Conservation (phyloP, 2,797 vertebrate genomes). For the Leptodactylus fallax region DNA sequence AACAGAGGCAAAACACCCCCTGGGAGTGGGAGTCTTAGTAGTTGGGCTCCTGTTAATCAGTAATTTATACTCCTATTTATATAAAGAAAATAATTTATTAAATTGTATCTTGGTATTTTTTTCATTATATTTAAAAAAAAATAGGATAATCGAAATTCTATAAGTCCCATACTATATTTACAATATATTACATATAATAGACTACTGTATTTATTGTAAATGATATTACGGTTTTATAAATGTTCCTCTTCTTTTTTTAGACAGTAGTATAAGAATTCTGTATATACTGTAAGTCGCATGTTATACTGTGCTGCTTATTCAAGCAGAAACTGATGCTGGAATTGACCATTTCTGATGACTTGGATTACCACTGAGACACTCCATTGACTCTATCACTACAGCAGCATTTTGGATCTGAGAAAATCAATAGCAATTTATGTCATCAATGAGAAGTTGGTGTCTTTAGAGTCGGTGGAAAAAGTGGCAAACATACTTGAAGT, state of each 20-base stretch:
- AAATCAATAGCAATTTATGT: constrained; percentile 56
- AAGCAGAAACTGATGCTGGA: neutral
- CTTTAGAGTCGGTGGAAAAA: constrained; percentile 16
- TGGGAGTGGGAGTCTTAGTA: too few species aligned
- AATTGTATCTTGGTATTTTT: too few species aligned
- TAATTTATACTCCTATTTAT: too few species aligned
- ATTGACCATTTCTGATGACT: constrained; percentile 25
- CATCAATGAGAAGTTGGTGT: constrained; percentile 15
- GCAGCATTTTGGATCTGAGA: constrained; percentile 2
- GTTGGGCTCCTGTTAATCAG: too few species aligned
- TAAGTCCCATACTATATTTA: too few species aligned
- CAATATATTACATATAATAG: too few species aligned
- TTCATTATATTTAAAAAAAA: too few species aligned
- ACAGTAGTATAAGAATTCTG: neutral
- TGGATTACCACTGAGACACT: constrained; percentile 44
- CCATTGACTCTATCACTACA: constrained; percentile 35
- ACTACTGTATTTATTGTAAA: too few species aligned
- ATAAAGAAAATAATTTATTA: too few species aligned
- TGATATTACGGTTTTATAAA: neutral
- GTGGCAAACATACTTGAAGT: constrained; percentile 14
- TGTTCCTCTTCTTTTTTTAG: neutral
- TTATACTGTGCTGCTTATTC: neutral
- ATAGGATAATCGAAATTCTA: too few species aligned
- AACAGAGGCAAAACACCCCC: too few species aligned
- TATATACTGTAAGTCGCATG: neutral